Conservation (phyloP, 2,888 invertebrate species). For the Campopleginae sp. region DNA sequence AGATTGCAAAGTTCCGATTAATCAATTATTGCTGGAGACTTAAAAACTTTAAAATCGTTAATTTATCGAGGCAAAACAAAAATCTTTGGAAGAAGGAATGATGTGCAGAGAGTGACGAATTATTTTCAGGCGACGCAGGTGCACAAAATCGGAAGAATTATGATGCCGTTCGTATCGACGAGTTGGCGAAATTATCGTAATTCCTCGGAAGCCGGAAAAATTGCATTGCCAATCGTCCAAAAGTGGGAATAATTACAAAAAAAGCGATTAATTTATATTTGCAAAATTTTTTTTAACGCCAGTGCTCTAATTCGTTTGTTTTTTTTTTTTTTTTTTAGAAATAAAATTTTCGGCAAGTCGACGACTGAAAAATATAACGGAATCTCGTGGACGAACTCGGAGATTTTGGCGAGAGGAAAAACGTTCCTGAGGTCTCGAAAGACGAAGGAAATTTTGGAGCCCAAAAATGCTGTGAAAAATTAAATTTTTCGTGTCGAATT, state of each 20-base stretch:
- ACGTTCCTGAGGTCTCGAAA: background rate
- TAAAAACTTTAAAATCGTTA: too few species aligned
- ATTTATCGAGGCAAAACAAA: background rate
- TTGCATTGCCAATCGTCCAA: background rate
- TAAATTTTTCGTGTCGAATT: background rate
- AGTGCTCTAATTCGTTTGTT: background rate
- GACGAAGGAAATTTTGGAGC: background rate
- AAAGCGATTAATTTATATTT: background rate
- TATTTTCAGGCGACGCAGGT: background rate
- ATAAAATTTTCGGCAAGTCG: background rate
- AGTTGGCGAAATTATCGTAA: background rate
- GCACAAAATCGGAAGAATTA: slow-evolving; percentile 3
- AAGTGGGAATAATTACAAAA: background rate
- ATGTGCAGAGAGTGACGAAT: background rate
- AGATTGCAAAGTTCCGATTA: background rate
- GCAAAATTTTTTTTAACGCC: background rate
- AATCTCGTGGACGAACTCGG: background rate
- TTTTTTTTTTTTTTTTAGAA: background rate
- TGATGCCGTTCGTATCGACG: slow-evolving; percentile 9
- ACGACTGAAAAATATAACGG: background rate
- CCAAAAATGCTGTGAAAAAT: background rate
- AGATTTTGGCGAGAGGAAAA: background rate
- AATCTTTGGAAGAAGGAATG: background rate
- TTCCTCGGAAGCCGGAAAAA: background rate
- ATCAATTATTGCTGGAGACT: background rate